Base-by-base conservation (phyloP, 2,797 vertebrate genomes). In the Scleropages formosus region DNA sequence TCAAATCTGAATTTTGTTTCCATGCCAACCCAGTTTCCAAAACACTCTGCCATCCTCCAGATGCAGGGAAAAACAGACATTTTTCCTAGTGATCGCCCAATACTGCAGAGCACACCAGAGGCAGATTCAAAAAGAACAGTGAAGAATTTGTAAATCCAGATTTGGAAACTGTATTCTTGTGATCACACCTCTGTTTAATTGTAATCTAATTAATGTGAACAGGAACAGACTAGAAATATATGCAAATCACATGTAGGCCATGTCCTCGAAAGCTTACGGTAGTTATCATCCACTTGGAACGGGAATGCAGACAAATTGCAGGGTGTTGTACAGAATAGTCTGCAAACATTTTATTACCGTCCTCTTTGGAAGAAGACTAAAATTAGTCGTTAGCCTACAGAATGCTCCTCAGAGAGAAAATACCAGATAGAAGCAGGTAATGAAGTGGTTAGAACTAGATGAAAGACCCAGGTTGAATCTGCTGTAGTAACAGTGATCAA, bases 1-100 rank as follows among this genome's bases (percentile, higher is more conserved):
- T 58, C 71, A 68, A 56, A 68, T 56, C 68, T 71, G 51, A 71
- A 71, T 56, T 71, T 56, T 71, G 68, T 71, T 16, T 31, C 68
- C n/a, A 71, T 71, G 68, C 68, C 56, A 71, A 71, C 68, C 9
- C n/a, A 71, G 51, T 71, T 16, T 31, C 16, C 68, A 71, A 71
- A 71, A 58, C 26, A 58, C 11, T n/a, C 51, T 26, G n/a, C 68
- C 68, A 26, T 49, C 68, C 68, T 71, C 68, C 68, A 71, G 68
- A 71, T 56, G 68, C 51, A 58, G 16, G 68, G 49, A 58, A 58
- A 71, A 56, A 22, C 68, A 27, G 71, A 58, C 51, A 46, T 56
- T 71, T 71, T 71, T 49, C 51, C 68, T 16, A 31, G 56, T 56
- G 68, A 31, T n/a, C 16, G 13, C 22, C 27, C 46, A 71, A 58